A percentile compares a stretch with the other conserved stretches of the same genome.
Evolutionary conservation across 2,797 vertebrate species (phyloP).

Genomic region (Myotis pilosus): DNA sequence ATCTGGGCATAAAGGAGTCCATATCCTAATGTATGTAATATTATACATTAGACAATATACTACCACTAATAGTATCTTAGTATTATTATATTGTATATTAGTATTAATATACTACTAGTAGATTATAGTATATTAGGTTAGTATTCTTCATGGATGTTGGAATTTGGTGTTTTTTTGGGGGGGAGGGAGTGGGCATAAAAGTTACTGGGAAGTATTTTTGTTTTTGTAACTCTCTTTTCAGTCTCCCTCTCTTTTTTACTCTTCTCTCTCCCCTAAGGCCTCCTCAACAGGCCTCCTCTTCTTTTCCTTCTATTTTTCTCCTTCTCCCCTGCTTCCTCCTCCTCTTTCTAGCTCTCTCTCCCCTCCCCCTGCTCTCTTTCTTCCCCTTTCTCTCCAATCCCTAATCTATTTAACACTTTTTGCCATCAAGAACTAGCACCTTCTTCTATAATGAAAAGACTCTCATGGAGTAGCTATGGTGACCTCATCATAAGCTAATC

Average conservation of each 20-base stretch:
- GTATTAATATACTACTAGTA: too few species aligned
- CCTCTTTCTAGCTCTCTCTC: too few species aligned
- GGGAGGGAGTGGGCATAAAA: not conserved
- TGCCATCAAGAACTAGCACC: not conserved
- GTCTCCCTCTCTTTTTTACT: not conserved
- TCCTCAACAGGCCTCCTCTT: too few species aligned
- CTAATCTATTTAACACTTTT: not conserved
- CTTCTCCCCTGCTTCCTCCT: not conserved
- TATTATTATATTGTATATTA: too few species aligned
- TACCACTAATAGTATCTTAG: too few species aligned
- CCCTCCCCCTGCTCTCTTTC: not conserved
- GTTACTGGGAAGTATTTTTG: not conserved
- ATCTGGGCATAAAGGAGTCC: not conserved
- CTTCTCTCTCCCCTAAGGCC: too few species aligned
- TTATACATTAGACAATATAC: not conserved
- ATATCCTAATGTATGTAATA: not conserved
- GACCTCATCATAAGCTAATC: not conserved
- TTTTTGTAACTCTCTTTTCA: not conserved
- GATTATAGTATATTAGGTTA: not conserved
- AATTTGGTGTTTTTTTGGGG: not conserved
- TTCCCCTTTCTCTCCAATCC: not conserved
- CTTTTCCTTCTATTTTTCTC: too few species aligned
- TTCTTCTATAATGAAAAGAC: not conserved
- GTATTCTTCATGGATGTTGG: not conserved
- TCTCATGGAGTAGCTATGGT: not conserved